A percentile compares a stretch with the other conserved stretches of the same genome.
phyloP scores from a whole-genome alignment of 2,797 vertebrate species.

The Fistularia tabacaria region DNA sequence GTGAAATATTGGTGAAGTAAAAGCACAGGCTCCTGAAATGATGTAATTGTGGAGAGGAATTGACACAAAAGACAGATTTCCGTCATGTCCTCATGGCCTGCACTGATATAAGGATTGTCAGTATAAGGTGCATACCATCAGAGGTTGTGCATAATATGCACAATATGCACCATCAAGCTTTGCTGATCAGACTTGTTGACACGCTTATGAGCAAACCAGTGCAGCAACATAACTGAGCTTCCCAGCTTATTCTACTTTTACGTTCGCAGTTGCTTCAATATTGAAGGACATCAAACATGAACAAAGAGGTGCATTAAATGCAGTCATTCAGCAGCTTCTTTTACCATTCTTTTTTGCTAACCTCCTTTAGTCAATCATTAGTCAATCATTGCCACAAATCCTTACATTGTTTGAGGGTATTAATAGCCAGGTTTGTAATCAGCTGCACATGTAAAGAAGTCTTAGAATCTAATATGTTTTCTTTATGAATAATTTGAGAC shows the following conservation, averaged over 20 bases:
- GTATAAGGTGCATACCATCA: constrained; percentile 3
- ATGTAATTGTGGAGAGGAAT: background rate
- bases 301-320: background rate
- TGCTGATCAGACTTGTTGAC: background rate
- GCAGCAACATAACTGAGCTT: background rate
- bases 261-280: background rate
- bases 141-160: background rate
- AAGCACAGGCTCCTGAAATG: background rate
- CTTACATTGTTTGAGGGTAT: constrained; percentile 10
- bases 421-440: background rate
- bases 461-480: no score
- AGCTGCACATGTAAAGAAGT: no score
- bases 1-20: background rate
- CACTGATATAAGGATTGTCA: constrained; percentile 6
- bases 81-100: no score
- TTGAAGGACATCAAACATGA: background rate
- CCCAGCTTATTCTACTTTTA: background rate
- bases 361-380: background rate
- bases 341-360: background rate
- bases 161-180: no score
- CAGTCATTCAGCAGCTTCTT: constrained; percentile 1
- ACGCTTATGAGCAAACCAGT: constrained; percentile 3
- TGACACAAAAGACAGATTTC: no score
- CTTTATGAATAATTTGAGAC: no score
- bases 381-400: background rate